Evolutionary conservation across 2,797 vertebrate species (phyloP), one percentile per base, ranked within the genome.

Genomic region (Hemitrygon akajei): DNA sequence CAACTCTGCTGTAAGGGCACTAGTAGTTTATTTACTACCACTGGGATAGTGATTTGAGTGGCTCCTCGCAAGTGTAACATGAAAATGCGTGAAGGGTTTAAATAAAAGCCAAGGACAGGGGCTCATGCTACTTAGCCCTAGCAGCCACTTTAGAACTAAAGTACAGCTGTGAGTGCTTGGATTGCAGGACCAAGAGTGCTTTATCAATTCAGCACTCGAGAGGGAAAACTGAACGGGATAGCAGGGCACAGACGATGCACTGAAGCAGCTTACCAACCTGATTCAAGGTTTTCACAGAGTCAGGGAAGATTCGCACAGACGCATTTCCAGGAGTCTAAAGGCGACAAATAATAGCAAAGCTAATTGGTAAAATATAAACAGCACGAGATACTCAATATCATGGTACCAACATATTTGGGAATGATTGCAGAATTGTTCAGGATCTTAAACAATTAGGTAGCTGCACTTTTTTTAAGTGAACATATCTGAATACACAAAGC

Each of bases 271-370:
- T 7, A 93, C 91, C 40, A 76, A 93, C 91, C 91, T 75, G 91
- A 75, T 76, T 93, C 91, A 93, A 93, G 71, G 12, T 76, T 75
- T 76, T 47, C 71, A 76, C 71, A 27, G 71, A 93, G 27, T 40
- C 47, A 18, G 91, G 91, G 37, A 93, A 93, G 40, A 93, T 75
- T 11, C 47, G 91, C 91, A 93, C 9, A 30, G 71, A 93, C 12
- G 91, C 27, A 71, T 76, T 76, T 93, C 73, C 91, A 58, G 73
- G 12, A 56, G 91, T 93, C 91, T 93, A 76, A 40, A 73, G 37
- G 76, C 30, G 25, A 37, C n/a, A 69, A n/a, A 93, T 76, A 76
- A 76, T 69, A 0, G 25, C 27, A 93, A 10, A 58, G 60, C 73
- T 87, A 60, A 30, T 87, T 25, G 25, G 27, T 27, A 30, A 87